Conservation (phyloP, 2,888 invertebrate genomes). For the Resseliella maxima region DNA sequence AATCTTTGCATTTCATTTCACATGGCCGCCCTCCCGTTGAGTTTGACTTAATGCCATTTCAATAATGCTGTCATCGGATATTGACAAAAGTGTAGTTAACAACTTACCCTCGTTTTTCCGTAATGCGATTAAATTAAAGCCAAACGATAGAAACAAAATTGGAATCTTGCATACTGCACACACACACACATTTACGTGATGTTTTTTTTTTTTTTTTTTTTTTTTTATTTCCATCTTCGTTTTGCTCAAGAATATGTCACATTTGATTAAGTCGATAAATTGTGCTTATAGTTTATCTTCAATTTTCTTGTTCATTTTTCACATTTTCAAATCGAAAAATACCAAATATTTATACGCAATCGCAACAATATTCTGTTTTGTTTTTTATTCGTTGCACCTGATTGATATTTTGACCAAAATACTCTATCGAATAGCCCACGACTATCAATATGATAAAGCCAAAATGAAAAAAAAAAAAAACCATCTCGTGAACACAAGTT, state of each 20-base stretch:
- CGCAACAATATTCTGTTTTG: no score
- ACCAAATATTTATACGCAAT: no score
- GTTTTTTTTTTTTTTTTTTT: no score
- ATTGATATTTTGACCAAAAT: no score
- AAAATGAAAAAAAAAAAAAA: no score
- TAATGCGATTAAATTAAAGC: slow-evolving; percentile 55
- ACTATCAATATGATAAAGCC: no score
- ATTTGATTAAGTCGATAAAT: background rate
- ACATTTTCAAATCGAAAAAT: no score
- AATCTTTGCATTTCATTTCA: background rate
- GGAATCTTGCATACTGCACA: slow-evolving; percentile 24
- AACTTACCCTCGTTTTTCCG: background rate
- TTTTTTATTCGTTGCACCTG: no score
- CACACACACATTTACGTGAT: slow-evolving; percentile 40
- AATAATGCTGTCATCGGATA: background rate
- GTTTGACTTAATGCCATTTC: slow-evolving; percentile 26
- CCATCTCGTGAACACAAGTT: background rate
- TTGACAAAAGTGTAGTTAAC: background rate
- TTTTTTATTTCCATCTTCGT: no score
- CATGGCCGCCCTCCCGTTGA: background rate
- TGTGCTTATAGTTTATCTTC: background rate
- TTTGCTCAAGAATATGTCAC: background rate
- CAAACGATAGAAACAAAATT: slow-evolving; percentile 49
- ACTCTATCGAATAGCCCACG: no score
- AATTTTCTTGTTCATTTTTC: background rate